Evolutionary conservation across 1,140 invertebrate species (phyloP).

Genomic region (Ips typographus): DNA sequence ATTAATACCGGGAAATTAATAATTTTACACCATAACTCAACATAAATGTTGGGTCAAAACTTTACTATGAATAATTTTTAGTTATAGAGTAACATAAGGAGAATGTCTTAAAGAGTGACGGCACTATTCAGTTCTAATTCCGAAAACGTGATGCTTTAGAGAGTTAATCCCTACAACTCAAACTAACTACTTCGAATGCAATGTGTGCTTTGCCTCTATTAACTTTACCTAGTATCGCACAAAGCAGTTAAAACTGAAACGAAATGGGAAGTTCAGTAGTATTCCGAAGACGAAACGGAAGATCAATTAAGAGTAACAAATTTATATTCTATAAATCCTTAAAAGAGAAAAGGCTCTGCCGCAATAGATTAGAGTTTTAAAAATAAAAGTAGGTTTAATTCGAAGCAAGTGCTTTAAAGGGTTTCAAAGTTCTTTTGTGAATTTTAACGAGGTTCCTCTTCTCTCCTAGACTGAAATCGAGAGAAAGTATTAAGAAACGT

Average conservation of each 20-base stretch:
- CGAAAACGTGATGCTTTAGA: background rate
- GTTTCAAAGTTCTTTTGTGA: constrained; percentile 23
- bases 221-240: constrained; percentile 3
- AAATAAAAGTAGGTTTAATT: constrained; percentile 28
- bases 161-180: background rate
- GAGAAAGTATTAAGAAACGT: constrained; percentile 23
- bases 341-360: constrained; percentile 8
- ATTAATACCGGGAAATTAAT: background rate
- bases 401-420: constrained; percentile 23
- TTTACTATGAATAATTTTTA: no score
- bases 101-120: no score
- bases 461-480: constrained; percentile 5
- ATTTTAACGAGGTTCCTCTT: constrained; percentile 18
- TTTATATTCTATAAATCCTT: constrained; percentile 9
- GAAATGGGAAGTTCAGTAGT: constrained; percentile 2
- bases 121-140: background rate
- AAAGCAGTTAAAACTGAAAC: constrained; percentile 3
- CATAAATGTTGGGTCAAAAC: background rate
- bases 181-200: constrained; percentile 1
- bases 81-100: no score
- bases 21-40: background rate
- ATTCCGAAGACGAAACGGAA: constrained; percentile 5
- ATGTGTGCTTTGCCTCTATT: background rate
- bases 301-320: constrained; percentile 9
- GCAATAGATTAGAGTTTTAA: constrained; percentile 24